Evolutionary conservation across 2,797 vertebrate genomes (phyloP).

Genomic region (Arnoldichthys spilopterus): DNA sequence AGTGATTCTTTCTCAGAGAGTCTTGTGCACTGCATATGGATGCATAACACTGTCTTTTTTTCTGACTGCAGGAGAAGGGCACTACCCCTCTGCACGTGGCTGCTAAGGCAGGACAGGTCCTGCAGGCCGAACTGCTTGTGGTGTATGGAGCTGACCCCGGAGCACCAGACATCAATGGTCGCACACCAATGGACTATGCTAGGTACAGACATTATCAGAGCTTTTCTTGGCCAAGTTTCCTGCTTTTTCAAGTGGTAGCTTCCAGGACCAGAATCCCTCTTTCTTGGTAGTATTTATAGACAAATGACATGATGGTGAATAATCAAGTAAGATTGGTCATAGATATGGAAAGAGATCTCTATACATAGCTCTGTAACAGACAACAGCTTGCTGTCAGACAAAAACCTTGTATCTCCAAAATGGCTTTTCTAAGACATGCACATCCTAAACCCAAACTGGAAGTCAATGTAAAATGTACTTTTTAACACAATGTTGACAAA

Average conservation of each 20-base stretch:
- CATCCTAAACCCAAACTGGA: too few relatives aligned
- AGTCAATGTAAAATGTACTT: too few relatives aligned
- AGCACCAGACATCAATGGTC: slow-evolving; percentile 92
- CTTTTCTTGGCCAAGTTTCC: too few relatives aligned
- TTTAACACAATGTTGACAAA: too few relatives aligned
- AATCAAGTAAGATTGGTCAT: not conserved
- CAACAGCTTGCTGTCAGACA: too few relatives aligned
- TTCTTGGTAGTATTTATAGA: not conserved
- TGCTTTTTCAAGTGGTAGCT: not conserved
- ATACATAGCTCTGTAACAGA: not conserved
- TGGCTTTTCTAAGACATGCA: too few relatives aligned
- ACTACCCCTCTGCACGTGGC: slow-evolving; percentile 95
- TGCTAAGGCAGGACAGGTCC: slow-evolving; percentile 92
- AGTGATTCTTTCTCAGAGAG: too few relatives aligned
- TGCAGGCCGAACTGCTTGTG: slow-evolving; percentile 94
- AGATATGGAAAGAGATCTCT: too few relatives aligned
- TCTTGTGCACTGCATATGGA: not conserved
- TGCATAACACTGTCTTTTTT: not conserved
- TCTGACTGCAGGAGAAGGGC: slow-evolving; percentile 86
- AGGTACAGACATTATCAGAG: slow-evolving; percentile 87
- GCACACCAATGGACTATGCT: slow-evolving; percentile 95
- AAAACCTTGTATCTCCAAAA: too few relatives aligned
- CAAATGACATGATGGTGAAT: not conserved
- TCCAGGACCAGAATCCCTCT: not conserved
- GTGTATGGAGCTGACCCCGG: slow-evolving; percentile 96